A percentile compares a stretch with the other conserved stretches of the same genome.
These are phyloP conservation scores for Cheilosia impressa DNA, from an alignment of 2,888 invertebrate species.

Conservation along the genomic window DNA sequence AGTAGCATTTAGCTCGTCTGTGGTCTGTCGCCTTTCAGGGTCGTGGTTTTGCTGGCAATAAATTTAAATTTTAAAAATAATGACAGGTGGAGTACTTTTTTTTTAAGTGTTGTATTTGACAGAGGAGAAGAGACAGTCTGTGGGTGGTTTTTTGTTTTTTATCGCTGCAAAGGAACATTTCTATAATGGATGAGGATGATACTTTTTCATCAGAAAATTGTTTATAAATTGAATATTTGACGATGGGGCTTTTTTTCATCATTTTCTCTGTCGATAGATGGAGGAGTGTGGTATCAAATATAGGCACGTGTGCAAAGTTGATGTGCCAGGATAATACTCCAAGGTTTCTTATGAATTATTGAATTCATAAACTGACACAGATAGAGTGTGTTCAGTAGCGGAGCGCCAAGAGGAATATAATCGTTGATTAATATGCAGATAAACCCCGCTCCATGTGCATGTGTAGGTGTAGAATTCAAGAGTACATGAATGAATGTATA, in stretches of 20 bases:
- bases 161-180: background rate
- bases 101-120: background rate
- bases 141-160: background rate
- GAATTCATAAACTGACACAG: background rate
- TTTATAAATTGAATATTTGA: slow-evolving; percentile 58
- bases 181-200: slow-evolving; percentile 33
- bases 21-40: slow-evolving; percentile 1
- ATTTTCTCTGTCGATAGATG: slow-evolving; percentile 16
- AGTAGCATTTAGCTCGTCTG: slow-evolving; percentile 14
- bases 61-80: slow-evolving; percentile 18
- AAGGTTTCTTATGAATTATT: slow-evolving; percentile 14
- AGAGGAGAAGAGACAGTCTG: background rate
- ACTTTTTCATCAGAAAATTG: slow-evolving; percentile 40
- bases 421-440: too few species aligned
- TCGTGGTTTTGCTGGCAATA: slow-evolving; percentile 4
- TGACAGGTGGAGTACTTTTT: background rate
- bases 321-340: background rate
- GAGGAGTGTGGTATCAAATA: background rate
- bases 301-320: background rate
- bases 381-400: background rate
- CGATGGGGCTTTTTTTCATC: slow-evolving; percentile 10
- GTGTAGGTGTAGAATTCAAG: too few species aligned
- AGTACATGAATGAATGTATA: too few species aligned
- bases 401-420: too few species aligned
- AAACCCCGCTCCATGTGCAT: too few species aligned